These are phyloP conservation scores for Mythimna impura DNA, from an alignment of 2,888 invertebrate genomes.

Conservation along the genomic window DNA sequence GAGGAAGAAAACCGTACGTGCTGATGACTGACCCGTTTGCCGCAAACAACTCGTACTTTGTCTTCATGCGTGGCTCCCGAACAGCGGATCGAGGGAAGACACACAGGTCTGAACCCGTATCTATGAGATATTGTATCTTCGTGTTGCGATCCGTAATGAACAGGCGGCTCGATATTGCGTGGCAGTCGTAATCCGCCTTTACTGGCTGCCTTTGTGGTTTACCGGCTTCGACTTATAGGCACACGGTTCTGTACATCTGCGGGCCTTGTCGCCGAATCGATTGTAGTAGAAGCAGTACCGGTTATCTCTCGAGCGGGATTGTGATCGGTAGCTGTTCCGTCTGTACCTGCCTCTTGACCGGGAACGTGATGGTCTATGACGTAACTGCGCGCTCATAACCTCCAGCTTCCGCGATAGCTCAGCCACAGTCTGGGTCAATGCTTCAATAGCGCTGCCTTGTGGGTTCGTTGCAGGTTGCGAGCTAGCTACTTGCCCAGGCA, in stretches of 20 bases:
- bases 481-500: neutral
- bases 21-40: slow-evolving; percentile 35
- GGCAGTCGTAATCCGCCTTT: slow-evolving; percentile 29
- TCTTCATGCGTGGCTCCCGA: slow-evolving; percentile 13
- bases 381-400: neutral
- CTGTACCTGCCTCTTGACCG: no score
- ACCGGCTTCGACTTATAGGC: no score
- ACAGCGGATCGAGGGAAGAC: slow-evolving; percentile 33
- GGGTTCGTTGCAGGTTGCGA: neutral
- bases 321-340: no score
- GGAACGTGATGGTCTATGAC: no score
- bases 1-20: neutral
- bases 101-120: slow-evolving; percentile 34
- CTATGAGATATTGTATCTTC: slow-evolving; percentile 24
- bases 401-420: neutral
- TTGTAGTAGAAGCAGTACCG: no score
- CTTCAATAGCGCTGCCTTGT: neutral
- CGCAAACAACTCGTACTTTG: slow-evolving; percentile 32
- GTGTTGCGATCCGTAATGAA: slow-evolving; percentile 33
- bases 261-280: no score
- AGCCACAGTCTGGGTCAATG: neutral
- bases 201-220: slow-evolving; percentile 23
- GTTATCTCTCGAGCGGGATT: no score
- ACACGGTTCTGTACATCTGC: no score
- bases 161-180: slow-evolving; percentile 25